Evolutionary conservation across 2,888 invertebrate species (phyloP).

Genomic region (Leptinotarsa rubiginosa): DNA sequence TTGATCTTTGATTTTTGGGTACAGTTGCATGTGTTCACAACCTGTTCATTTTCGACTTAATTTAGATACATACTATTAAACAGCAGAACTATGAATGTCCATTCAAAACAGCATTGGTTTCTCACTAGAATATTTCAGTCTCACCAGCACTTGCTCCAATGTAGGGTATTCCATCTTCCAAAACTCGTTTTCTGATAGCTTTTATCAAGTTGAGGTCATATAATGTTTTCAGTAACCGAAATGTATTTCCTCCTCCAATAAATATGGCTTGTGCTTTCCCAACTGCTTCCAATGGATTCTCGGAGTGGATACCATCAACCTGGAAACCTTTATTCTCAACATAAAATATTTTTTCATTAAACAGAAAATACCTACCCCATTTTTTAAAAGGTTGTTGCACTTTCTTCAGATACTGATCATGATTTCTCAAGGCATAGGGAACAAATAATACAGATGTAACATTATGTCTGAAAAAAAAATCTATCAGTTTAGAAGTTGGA

Average conservation of each 20-base stretch:
- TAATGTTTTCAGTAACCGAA: constrained; percentile 76
- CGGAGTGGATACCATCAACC: constrained; percentile 75
- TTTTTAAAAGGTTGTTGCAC: constrained; percentile 72
- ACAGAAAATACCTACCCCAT: constrained; percentile 69
- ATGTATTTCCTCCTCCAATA: constrained; percentile 86
- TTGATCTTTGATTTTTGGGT: no score
- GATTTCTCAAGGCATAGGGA: constrained; percentile 79
- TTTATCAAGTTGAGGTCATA: constrained; percentile 77
- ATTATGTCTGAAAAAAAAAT: constrained; percentile 68
- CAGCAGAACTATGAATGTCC: no score
- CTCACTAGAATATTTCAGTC: neutral
- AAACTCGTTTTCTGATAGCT: constrained; percentile 73
- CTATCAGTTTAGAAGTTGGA: neutral
- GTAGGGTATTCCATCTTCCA: constrained; percentile 75
- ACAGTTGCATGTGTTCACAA: no score
- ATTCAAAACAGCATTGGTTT: no score
- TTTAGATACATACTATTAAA: neutral
- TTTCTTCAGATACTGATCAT: constrained; percentile 74
- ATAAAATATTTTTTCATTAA: constrained; percentile 11
- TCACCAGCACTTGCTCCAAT: constrained; percentile 83
- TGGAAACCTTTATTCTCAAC: constrained; percentile 65
- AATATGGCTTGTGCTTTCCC: constrained; percentile 77
- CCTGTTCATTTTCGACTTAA: no score
- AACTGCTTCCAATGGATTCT: constrained; percentile 71
- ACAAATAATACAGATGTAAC: constrained; percentile 77